Base-by-base conservation (phyloP, 2,888 invertebrate species). In the Tetropium fuscum region DNA sequence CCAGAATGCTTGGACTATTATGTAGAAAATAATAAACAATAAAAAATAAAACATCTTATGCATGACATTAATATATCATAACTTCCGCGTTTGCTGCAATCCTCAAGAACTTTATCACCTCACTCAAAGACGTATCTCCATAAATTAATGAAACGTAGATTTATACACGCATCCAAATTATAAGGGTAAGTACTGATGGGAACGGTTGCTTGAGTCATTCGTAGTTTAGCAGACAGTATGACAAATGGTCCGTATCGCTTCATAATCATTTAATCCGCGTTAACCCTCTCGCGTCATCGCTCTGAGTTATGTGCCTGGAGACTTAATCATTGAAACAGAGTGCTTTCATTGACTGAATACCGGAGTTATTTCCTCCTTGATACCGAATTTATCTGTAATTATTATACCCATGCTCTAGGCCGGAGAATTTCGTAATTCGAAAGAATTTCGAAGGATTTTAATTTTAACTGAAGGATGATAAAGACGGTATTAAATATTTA, bases 221-320 rank as follows among this genome's bases (percentile, higher is more conserved):
- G 48, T 49, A 55, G 60, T 54, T 53, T 58, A 53, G 74, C 73
- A 78, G 79, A 78, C 79, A 79, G 78, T 71, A 80, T 81, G 80
- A 81, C 80, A 80, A 81, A 81, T 81, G 80, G 79, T 78, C 75
- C 79, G 77, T 79, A 80, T 81, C 80, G 76, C 74, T 79, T 80
- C 80, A 81, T 81, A 81, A 81, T 81, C 81, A 79, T 80, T 81
- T 81, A 81, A 81, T 81, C 80, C 78, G 73, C 77, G 78, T 80
- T 81, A 81, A 81, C 80, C 81, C 80, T 80, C 79, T 79, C 80
- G 78, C 80, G 78, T 80, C 81, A 78, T 79, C 80, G 72, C 75
- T 66, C 73, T 65, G 68, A 69, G 69, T 72, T 72, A 71, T 73
- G 69, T 70, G 67, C 65, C 59, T 67, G 63, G 67, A 64, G 65